phyloP scores from a whole-genome alignment of 1,140 invertebrate genomes.

The Bacillus rossius region DNA sequence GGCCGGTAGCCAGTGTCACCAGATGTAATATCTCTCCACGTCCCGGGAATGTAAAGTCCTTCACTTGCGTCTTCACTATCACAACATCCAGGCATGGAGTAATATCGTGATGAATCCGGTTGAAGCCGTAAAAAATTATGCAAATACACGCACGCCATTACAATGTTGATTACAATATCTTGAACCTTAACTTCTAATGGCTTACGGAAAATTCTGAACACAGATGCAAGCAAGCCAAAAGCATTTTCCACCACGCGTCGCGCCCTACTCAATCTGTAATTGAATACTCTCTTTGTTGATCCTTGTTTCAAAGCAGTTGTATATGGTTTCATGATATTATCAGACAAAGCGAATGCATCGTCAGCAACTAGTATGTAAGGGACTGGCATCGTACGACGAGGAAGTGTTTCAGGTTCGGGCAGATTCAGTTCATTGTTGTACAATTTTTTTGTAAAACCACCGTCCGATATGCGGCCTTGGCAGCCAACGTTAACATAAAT shows the following conservation, averaged over 20 bases:
- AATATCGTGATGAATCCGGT: no score
- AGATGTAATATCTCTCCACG: no score
- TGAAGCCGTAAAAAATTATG: no score
- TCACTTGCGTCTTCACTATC: no score
- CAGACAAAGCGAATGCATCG: conserved; percentile 43
- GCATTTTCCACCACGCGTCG: conserved; percentile 19
- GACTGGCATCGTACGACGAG: conserved; percentile 20
- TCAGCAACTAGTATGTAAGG: conserved; percentile 44
- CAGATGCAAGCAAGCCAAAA: conserved; percentile 13
- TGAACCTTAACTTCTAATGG: no score
- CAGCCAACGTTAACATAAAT: conserved; percentile 34
- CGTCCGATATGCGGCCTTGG: conserved; percentile 33
- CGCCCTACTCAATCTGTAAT: conserved; percentile 27
- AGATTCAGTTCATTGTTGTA: conserved; percentile 24
- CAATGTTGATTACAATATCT: no score
- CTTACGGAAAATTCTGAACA: no score
- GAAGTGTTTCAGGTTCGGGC: conserved; percentile 26
- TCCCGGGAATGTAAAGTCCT: no score
- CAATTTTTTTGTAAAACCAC: conserved; percentile 15
- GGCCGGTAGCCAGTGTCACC: no score
- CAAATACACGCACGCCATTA: no score
- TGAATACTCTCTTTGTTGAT: conserved; percentile 34
- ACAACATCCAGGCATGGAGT: no score
- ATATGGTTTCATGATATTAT: conserved; percentile 43
- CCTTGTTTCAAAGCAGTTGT: conserved; percentile 24